Base-by-base conservation (phyloP, 2,888 invertebrate species). In the Polyploca ridens region DNA sequence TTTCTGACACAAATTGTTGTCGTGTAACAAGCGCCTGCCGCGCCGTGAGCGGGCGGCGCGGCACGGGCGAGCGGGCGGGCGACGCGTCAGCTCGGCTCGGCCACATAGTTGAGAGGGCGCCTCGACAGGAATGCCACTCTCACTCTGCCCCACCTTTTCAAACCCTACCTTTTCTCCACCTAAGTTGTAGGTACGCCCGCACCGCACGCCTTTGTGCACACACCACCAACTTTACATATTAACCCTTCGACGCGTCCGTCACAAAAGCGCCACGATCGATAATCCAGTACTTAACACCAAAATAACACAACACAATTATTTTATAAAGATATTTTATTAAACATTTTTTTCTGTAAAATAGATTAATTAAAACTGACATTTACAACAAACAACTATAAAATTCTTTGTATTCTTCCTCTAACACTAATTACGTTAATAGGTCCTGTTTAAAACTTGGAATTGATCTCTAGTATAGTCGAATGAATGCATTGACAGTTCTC, bases 321-420 rank as follows among this genome's bases (percentile, higher is more conserved):
- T 93, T 94, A 93, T 89, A 94, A 92, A 94, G 86, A 90, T 89
- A 91, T 92, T 94, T 93, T 94, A 93, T 93, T 94, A 93, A 94
- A 94, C 93, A 93, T 90, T 90, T 90, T 46, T 84, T 88, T 91
- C 88, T 93, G 91, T 93, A 93, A 93, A 93, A 93, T 91, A 93
- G 90, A 89, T 92, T 91, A 92, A 90, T 93, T 92, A 91, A 91
- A 93, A 91, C 92, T 87, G 92, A 93, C 93, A 91, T 91, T 92
- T 92, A 94, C 92, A 93, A 93, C 93, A 91, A 93, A 93, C 93
- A 91, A 90, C 92, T 93, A 93, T 92, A 94, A 93, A 93, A 93
- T 92, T 90, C 90, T 90, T 91, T 90, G 89, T 88, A 87, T 87
- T 85, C 74, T 86, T 83, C 79, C 79, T 87, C 88, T 93, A 92